phyloP scores from a whole-genome alignment of 1,140 invertebrate species.

The Drosophila virilis region DNA sequence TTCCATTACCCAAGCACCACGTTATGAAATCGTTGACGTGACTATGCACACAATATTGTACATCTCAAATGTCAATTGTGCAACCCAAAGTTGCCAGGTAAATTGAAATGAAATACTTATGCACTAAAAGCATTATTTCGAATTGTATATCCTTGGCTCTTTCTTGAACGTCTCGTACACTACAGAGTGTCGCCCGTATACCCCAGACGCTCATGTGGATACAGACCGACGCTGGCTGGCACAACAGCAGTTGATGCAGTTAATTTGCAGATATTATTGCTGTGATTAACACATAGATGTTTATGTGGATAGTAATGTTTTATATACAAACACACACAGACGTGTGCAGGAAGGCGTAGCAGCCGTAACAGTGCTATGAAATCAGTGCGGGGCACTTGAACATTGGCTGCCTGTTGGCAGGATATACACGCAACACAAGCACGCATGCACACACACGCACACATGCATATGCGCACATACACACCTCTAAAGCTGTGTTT shows the following conservation, averaged over 20 bases:
- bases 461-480: constrained; percentile 1
- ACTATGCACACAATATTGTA: no score
- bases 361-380: constrained; percentile 40
- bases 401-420: constrained; percentile 23
- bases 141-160: neutral
- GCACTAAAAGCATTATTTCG: no score
- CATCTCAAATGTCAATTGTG: no score
- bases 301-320: constrained; percentile 72
- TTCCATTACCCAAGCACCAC: neutral
- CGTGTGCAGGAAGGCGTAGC: neutral
- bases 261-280: constrained; percentile 82
- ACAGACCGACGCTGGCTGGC: neutral
- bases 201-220: constrained; percentile 35
- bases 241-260: constrained; percentile 59
- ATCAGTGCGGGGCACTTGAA: constrained; percentile 63
- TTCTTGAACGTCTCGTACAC: neutral
- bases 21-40: neutral
- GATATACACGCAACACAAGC: constrained; percentile 28
- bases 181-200: constrained; percentile 23
- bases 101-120: no score
- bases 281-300: constrained; percentile 81
- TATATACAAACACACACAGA: constrained; percentile 62
- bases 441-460: constrained; percentile 9
- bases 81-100: no score
- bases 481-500: constrained; percentile 25